phyloP scores from a whole-genome alignment of 1,140 invertebrate genomes.

The Neuroterus valhalla region DNA sequence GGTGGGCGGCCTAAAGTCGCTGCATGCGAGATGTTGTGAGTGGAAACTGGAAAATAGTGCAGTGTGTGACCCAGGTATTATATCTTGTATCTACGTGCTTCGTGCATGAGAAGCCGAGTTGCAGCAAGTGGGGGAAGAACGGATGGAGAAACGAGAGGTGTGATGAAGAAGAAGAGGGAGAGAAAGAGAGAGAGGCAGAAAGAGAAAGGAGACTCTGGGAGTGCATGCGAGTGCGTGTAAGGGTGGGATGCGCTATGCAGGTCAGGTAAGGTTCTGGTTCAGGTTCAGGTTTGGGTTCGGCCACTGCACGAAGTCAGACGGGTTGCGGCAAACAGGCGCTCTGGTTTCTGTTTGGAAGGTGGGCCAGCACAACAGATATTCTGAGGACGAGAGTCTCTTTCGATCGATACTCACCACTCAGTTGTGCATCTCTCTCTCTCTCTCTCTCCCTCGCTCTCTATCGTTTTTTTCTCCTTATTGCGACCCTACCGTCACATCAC shows the following conservation, averaged over 20 bases:
- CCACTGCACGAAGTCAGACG: slow-evolving; percentile 45
- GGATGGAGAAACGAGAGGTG: not conserved
- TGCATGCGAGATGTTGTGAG: not conserved
- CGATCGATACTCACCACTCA: not conserved
- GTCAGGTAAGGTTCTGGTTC: not conserved
- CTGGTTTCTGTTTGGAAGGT: not conserved
- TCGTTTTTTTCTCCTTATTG: not conserved
- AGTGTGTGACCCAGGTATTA: slow-evolving; percentile 4
- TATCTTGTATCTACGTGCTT: not conserved
- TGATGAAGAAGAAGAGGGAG: not conserved
- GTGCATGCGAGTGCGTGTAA: slow-evolving; percentile 9
- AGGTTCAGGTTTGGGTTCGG: not conserved
- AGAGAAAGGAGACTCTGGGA: not conserved
- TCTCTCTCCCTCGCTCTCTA: not conserved
- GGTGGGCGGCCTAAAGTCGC: slow-evolving; percentile 14
- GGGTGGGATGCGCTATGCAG: not conserved
- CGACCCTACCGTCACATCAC: not conserved
- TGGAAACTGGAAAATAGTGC: slow-evolving; percentile 7
- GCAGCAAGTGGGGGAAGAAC: not conserved
- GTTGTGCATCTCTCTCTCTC: not conserved
- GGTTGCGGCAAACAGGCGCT: slow-evolving; percentile 45
- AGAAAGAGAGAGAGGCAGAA: not conserved
- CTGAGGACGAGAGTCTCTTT: not conserved
- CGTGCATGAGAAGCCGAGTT: not conserved
- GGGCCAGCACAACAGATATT: not conserved